These are phyloP conservation scores for Calonectris borealis DNA, from an alignment of 2,113 vertebrate genomes.

Conservation along the genomic window DNA sequence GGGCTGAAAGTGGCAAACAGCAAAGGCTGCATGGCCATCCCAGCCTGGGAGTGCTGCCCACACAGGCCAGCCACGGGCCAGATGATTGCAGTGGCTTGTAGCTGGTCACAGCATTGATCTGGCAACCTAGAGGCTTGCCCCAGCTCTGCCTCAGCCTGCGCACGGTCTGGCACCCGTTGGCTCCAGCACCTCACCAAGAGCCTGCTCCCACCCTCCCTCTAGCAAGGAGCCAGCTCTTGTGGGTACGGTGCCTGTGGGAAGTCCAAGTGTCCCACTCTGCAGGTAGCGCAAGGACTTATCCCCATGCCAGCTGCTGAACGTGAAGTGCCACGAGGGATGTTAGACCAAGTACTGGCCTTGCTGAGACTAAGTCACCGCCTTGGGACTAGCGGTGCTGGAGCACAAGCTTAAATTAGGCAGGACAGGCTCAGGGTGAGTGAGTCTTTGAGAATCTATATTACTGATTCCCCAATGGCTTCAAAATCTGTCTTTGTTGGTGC, in stretches of 20 bases:
- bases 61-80: fast-evolving
- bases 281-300: no score
- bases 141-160: background rate
- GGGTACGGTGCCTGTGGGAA: fast-evolving
- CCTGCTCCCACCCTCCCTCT: background rate
- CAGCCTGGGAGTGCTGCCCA: background rate
- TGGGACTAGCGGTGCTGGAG: background rate
- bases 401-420: background rate
- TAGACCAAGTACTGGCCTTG: background rate
- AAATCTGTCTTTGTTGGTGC: slow-evolving; percentile 11
- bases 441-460: background rate
- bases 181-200: background rate
- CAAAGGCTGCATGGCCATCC: background rate
- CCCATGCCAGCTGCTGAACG: background rate
- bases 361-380: background rate
- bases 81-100: background rate
- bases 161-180: fast-evolving
- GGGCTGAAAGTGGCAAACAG: background rate
- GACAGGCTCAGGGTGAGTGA: background rate
- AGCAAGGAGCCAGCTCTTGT: background rate
- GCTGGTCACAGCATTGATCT: background rate
- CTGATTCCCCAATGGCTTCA: background rate
- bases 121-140: background rate
- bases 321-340: fast-evolving
- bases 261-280: fast-evolving